Conservation (phyloP, 2,888 invertebrate species). For the Cosmia pyralina region DNA sequence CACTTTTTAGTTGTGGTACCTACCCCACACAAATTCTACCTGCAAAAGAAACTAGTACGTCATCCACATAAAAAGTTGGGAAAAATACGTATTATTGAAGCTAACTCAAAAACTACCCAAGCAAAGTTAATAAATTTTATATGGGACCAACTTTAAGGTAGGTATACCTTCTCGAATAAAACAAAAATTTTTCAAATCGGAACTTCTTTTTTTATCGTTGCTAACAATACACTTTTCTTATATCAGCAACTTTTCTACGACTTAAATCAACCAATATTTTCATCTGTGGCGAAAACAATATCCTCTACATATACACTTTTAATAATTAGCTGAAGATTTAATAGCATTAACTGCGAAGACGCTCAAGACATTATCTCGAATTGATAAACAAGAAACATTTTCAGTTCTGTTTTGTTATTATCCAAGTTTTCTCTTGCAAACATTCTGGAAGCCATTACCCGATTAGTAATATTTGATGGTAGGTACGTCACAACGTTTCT, state of each 20-base stretch:
- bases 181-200: no score
- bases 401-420: constrained; percentile 29
- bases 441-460: constrained; percentile 52
- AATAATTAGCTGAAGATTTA: constrained; percentile 3
- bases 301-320: constrained; percentile 4
- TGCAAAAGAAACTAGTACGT: no score
- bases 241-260: background rate
- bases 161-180: no score
- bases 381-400: constrained; percentile 49
- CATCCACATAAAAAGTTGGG: no score
- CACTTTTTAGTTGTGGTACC: no score
- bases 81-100: no score
- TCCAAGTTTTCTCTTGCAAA: constrained; percentile 48
- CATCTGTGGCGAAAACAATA: background rate
- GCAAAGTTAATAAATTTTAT: no score
- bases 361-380: constrained; percentile 26
- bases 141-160: no score
- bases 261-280: constrained; percentile 18
- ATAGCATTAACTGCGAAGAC: constrained; percentile 27
- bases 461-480: constrained; percentile 54
- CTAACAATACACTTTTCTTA: background rate
- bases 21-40: no score
- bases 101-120: no score
- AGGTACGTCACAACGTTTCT: constrained; percentile 22
- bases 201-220: no score